phyloP scores from a whole-genome alignment of 2,113 vertebrate genomes.

The Chaenogobius annularis region DNA sequence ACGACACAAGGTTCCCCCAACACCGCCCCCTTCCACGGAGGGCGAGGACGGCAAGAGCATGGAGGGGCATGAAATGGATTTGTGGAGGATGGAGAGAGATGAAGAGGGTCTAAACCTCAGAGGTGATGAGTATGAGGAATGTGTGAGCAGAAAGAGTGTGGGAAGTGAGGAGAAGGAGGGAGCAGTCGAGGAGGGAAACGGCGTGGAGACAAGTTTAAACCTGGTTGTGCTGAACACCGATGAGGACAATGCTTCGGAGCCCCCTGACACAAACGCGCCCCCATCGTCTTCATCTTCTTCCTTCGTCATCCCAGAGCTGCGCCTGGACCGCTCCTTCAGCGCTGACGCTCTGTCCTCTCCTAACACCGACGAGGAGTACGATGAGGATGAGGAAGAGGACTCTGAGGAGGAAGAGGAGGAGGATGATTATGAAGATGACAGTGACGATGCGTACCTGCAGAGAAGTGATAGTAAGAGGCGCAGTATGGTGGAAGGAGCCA shows the following conservation, averaged over 20 bases:
- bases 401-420: conserved; percentile 73
- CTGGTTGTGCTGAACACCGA: conserved; percentile 53
- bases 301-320: conserved; percentile 88
- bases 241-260: conserved; percentile 73
- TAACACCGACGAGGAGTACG: conserved; percentile 78
- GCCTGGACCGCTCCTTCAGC: conserved; percentile 87
- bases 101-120: conserved; percentile 19
- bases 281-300: conserved; percentile 77
- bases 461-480: conserved; percentile 83
- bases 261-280: conserved; percentile 69
- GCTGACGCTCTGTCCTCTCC: conserved; percentile 72
- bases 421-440: conserved; percentile 83
- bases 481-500: conserved; percentile 88
- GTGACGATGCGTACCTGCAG: conserved; percentile 82
- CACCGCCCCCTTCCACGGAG: conserved; percentile 75
- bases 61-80: conserved; percentile 69
- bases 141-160: conserved; percentile 42
- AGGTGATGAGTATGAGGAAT: conserved; percentile 33
- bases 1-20: conserved; percentile 71
- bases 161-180: conserved; percentile 39
- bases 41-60: conserved; percentile 72
- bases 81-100: conserved; percentile 55
- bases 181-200: conserved; percentile 38
- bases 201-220: conserved; percentile 39
- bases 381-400: conserved; percentile 79